phyloP scores from a whole-genome alignment of 1,140 invertebrate genomes.

The Atta colombica region DNA sequence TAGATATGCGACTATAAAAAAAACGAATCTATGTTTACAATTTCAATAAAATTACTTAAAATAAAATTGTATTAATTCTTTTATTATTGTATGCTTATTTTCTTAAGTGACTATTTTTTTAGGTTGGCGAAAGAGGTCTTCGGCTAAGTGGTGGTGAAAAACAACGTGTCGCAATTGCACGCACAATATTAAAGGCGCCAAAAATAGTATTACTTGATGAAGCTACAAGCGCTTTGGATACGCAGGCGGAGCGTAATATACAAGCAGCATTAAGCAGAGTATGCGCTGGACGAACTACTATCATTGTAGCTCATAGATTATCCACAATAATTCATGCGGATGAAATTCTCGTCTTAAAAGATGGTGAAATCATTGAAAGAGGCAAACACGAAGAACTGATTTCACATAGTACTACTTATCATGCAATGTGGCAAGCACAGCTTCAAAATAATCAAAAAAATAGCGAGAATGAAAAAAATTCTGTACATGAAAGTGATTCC shows the following conservation, averaged over 20 bases:
- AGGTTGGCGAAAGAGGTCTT: conserved; percentile 92
- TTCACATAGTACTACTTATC: conserved; percentile 90
- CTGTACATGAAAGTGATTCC: conserved; percentile 1
- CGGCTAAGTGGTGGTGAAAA: conserved; percentile 96
- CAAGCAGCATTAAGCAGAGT: conserved; percentile 92
- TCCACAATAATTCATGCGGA: conserved; percentile 98
- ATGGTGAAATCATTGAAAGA: conserved; percentile 96
- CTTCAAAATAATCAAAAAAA: conserved; percentile 88
- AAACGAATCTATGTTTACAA: not conserved
- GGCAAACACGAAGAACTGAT: conserved; percentile 95
- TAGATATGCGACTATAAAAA: not conserved
- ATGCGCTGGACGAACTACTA: conserved; percentile 94
- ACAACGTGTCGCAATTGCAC: conserved; percentile 96
- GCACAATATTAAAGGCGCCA: conserved; percentile 95
- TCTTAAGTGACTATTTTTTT: conserved; percentile 30
- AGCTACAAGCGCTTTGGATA: conserved; percentile 95
- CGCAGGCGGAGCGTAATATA: conserved; percentile 94
- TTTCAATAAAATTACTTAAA: not conserved
- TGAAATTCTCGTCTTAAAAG: conserved; percentile 95
- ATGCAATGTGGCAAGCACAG: conserved; percentile 96
- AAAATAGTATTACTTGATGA: conserved; percentile 96
- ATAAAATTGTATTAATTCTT: not conserved
- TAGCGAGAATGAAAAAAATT: conserved; percentile 24
- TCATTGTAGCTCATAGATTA: conserved; percentile 97
- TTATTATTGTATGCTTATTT: not conserved